phyloP scores from a whole-genome alignment of 2,888 invertebrate species.

The Amphimallon solstitiale region DNA sequence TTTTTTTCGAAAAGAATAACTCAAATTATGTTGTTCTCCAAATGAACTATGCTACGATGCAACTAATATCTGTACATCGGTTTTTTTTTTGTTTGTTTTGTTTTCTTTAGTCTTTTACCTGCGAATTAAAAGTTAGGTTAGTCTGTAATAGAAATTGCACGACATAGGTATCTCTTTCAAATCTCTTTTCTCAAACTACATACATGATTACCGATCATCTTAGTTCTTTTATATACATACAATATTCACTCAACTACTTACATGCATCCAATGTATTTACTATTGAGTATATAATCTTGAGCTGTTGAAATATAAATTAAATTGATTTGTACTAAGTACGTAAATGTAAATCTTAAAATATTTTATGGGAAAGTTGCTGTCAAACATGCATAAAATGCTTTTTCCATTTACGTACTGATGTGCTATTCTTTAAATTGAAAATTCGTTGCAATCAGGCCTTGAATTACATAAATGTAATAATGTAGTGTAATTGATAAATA shows the following conservation, averaged over 20 bases:
- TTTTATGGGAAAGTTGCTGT: too few species aligned
- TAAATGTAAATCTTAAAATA: too few species aligned
- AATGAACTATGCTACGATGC: conserved; percentile 41
- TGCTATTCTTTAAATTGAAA: too few species aligned
- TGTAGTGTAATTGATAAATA: too few species aligned
- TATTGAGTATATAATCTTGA: neutral
- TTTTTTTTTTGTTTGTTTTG: conserved; percentile 35
- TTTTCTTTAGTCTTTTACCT: conserved; percentile 21
- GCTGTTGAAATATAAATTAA: neutral
- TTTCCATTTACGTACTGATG: too few species aligned
- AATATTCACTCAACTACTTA: conserved; percentile 2
- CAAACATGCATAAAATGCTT: too few species aligned
- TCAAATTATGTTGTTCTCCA: conserved; percentile 8
- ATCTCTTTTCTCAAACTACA: neutral
- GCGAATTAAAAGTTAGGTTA: conserved; percentile 3
- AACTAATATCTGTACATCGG: conserved; percentile 43
- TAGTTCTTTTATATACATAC: neutral
- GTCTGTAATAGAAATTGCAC: neutral
- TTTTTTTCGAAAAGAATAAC: conserved; percentile 11
- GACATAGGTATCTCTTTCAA: too few species aligned
- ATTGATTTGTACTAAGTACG: too few species aligned
- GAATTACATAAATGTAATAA: too few species aligned
- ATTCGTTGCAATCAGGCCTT: too few species aligned
- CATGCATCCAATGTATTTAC: neutral
- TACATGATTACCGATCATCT: conserved; percentile 5